phyloP scores from a whole-genome alignment of 2,888 invertebrate species.

The Octonoba sinensis region DNA sequence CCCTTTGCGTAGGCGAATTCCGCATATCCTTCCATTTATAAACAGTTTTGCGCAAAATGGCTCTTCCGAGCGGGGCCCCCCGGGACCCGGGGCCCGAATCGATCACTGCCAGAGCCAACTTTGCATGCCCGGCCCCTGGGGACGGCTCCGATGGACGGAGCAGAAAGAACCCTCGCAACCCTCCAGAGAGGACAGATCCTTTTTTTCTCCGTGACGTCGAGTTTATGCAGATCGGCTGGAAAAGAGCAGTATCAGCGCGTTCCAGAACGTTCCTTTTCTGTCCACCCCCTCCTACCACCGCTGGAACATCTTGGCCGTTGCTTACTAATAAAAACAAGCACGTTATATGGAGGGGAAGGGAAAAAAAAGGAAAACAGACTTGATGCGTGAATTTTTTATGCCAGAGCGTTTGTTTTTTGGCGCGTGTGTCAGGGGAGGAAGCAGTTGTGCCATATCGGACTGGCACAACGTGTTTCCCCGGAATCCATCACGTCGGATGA shows the following conservation, averaged over 20 bases:
- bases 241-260: constrained; percentile 56
- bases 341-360: not conserved
- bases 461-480: constrained; percentile 46
- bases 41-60: constrained; percentile 63
- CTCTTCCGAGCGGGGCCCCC: constrained; percentile 39
- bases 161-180: constrained; percentile 15
- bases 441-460: constrained; percentile 37
- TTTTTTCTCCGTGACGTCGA: constrained; percentile 23
- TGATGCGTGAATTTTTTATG: constrained; percentile 60
- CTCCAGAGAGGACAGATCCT: constrained; percentile 6
- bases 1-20: constrained; percentile 5
- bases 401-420: constrained; percentile 34
- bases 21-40: constrained; percentile 61
- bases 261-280: constrained; percentile 2
- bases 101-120: constrained; percentile 55
- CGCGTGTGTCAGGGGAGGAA: constrained; percentile 33
- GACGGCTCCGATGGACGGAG: constrained; percentile 29
- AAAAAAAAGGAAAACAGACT: constrained; percentile 49
- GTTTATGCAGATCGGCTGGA: constrained; percentile 56
- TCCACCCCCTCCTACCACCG: constrained; percentile 4
- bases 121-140: constrained; percentile 42
- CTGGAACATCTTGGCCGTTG: constrained; percentile 36
- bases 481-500: constrained; percentile 54
- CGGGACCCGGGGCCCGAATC: constrained; percentile 27
- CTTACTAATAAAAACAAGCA: constrained; percentile 62